These are phyloP conservation scores for Coendou prehensilis DNA, from an alignment of 2,797 vertebrate species.

Conservation along the genomic window DNA sequence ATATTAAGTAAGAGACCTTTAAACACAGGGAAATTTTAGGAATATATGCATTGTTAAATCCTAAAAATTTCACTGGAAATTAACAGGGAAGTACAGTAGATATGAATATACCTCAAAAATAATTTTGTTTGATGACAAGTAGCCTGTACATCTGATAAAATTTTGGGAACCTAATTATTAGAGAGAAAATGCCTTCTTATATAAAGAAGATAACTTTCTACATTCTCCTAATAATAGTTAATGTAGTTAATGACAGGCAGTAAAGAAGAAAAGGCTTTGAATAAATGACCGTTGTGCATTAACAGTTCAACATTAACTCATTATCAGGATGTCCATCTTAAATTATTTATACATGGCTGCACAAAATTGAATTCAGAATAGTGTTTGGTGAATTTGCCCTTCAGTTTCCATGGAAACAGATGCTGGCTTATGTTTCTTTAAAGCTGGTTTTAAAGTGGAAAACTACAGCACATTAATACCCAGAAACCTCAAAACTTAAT, in stretches of 20 bases:
- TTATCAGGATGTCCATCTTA: constrained; percentile 58
- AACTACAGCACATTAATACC: constrained; percentile 56
- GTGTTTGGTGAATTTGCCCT: constrained; percentile 63
- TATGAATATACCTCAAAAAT: constrained; percentile 2
- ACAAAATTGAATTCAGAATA: constrained; percentile 65
- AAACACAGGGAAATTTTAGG: neutral
- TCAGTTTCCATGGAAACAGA: constrained; percentile 86
- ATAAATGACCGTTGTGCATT: constrained; percentile 56
- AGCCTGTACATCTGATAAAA: neutral
- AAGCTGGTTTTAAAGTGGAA: constrained; percentile 70
- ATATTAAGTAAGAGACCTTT: constrained; percentile 13
- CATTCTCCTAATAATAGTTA: constrained; percentile 19
- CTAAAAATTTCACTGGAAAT: constrained; percentile 13
- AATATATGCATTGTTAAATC: neutral
- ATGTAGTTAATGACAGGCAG: constrained; percentile 25
- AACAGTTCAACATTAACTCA: constrained; percentile 47
- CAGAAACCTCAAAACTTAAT: constrained; percentile 43
- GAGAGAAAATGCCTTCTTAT: neutral
- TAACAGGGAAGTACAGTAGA: neutral
- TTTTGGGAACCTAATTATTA: neutral
- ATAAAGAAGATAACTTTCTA: neutral
- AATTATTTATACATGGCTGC: constrained; percentile 54
- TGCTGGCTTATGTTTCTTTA: constrained; percentile 64
- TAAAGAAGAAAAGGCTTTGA: constrained; percentile 47
- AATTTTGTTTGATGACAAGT: constrained; percentile 33